Evolutionary conservation across 2,888 invertebrate species (phyloP).

Genomic region (Lasius fuliginosus): DNA sequence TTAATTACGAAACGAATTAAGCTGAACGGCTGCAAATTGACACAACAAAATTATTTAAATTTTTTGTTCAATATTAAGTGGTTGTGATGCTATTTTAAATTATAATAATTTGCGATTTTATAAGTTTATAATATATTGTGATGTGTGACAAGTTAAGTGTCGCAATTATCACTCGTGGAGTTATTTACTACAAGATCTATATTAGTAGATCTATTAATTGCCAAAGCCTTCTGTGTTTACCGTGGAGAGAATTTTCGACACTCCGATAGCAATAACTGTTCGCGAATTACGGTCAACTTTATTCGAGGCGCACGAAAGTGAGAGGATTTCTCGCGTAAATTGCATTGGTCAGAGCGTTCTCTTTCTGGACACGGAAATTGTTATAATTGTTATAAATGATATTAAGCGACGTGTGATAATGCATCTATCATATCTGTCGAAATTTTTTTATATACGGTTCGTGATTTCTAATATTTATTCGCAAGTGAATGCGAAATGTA

Average conservation of each 20-base stretch:
- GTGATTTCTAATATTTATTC: background rate
- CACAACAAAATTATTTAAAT: background rate
- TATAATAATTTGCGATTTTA: background rate
- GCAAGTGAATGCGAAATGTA: background rate
- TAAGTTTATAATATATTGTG: background rate
- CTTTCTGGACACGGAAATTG: slow-evolving; percentile 15
- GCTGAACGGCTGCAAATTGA: background rate
- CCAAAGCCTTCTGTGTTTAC: background rate
- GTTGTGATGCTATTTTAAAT: background rate
- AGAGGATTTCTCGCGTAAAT: slow-evolving; percentile 31
- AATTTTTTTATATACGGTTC: background rate
- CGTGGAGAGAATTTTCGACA: background rate
- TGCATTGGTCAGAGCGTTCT: background rate
- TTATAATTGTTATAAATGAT: slow-evolving; percentile 25
- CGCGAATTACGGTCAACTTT: slow-evolving; percentile 28
- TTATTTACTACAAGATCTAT: background rate
- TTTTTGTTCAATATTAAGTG: background rate
- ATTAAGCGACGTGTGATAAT: slow-evolving; percentile 13
- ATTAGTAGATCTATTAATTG: background rate
- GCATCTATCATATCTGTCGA: background rate
- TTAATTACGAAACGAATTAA: background rate
- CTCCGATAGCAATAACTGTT: background rate
- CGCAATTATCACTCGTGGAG: background rate
- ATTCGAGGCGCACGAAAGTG: slow-evolving; percentile 7
- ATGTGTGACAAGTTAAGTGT: background rate